Base-by-base conservation (phyloP, 2,888 invertebrate genomes). In the Bombylius discolor region DNA sequence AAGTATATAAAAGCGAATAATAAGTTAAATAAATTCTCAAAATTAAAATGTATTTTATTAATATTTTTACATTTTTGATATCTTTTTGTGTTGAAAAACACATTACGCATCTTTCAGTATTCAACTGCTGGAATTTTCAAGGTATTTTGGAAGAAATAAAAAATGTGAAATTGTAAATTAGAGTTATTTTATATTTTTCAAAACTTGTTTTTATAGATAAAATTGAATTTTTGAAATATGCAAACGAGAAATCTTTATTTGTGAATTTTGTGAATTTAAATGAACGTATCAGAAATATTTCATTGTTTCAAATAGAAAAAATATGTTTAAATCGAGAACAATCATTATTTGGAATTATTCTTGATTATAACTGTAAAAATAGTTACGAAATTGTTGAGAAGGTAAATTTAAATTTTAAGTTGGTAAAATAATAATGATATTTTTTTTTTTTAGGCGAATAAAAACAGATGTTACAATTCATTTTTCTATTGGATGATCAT, bases 401-500 rank as follows among this genome's bases (percentile, higher is more conserved):
- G 61, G 71, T 71, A 53, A 59, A n/a, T 33, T 42, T 8, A 47
- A 36, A 36, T 4, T 23, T 23, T 36, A 8, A 36, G 8, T 36
- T 36, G 8, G 34, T 1, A 36, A 8, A 23, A 36, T 7, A 36
- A 36, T 36, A 36, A 36, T 36, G 8, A 2, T 36, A 3, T 36
- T 36, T 36, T 47, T 42, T 31, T n/a, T 14, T 9, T n/a, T 42
- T 45, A 72, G 73, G 63, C 67, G 1, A 70, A 68, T 55, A 60
- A 53, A 0, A 11, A 39, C 12, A 45, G 45, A 45, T 59, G 59
- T 2, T 73, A 65, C 42, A 64, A 61, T 13, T 61, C 63, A 5
- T 62, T 62, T 12, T 59, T 63, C 36, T 64, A 67, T 47, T 72
- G 73, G 71, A 51, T 71, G 5, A 58, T 72, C 7, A 63, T 66